A percentile compares a stretch with the other conserved stretches of the same genome.
phyloP scores from a whole-genome alignment of 2,113 vertebrate species.

The Petrocephalus zakoni region DNA sequence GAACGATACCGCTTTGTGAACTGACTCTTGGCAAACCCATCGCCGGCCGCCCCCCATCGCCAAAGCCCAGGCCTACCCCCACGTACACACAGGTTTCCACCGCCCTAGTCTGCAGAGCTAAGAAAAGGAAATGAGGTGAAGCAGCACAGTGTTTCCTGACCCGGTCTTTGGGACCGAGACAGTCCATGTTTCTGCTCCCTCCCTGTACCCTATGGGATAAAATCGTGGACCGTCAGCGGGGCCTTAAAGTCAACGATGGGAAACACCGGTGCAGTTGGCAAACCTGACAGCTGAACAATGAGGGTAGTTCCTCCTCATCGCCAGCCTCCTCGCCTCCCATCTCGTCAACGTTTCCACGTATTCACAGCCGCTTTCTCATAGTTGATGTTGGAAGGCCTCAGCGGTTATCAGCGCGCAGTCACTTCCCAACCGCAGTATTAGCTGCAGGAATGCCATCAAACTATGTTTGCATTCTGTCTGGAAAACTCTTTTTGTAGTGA shows the following conservation, averaged over 20 bases:
- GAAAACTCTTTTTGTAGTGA: neutral
- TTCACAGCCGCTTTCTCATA: neutral
- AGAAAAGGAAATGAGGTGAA: neutral
- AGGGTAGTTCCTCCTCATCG: slow-evolving; percentile 3
- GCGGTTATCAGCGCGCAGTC: slow-evolving; percentile 6
- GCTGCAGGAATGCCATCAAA: slow-evolving; percentile 19
- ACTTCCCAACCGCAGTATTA: slow-evolving; percentile 25
- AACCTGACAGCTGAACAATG: slow-evolving; percentile 20
- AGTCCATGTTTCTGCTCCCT: neutral
- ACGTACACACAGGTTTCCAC: neutral
- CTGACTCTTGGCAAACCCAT: slow-evolving; percentile 47
- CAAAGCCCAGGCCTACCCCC: slow-evolving; percentile 25
- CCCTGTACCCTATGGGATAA: neutral
- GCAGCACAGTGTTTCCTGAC: neutral
- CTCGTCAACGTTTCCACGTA: neutral
- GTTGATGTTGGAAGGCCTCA: slow-evolving; percentile 29
- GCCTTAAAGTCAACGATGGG: rapidly evolving
- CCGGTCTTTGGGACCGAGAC: neutral
- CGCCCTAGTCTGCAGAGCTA: neutral
- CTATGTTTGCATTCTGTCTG: neutral
- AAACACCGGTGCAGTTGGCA: neutral
- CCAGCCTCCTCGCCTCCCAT: neutral
- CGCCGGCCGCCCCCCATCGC: slow-evolving; percentile 22
- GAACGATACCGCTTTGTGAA: slow-evolving; percentile 41
- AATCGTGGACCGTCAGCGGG: neutral